phyloP scores from a whole-genome alignment of 1,140 invertebrate species.

The Popillia japonica region DNA sequence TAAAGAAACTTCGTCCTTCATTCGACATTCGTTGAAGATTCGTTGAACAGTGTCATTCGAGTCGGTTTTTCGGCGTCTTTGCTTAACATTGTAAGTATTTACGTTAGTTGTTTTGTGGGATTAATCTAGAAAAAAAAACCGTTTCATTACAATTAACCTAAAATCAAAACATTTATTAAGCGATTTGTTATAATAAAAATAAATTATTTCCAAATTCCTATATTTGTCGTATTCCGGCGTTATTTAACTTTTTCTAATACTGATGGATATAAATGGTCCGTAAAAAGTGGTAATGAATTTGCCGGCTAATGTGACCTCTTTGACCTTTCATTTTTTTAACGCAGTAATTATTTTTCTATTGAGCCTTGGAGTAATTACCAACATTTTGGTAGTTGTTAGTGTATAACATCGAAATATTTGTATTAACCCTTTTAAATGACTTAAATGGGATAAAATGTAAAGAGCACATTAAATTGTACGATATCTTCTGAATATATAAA shows the following conservation, averaged over 20 bases:
- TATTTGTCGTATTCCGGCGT: neutral
- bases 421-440: no score
- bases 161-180: neutral
- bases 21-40: constrained; percentile 19
- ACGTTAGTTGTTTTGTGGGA: neutral
- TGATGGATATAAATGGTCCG: neutral
- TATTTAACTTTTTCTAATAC: neutral
- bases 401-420: no score
- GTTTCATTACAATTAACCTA: neutral
- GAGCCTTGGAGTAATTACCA: no score
- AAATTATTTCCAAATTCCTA: neutral
- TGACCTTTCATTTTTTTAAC: neutral
- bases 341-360: no score
- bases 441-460: no score
- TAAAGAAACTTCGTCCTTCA: constrained; percentile 25
- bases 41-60: neutral
- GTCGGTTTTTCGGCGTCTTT: neutral
- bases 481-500: no score
- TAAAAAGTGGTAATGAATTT: neutral
- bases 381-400: no score
- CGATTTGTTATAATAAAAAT: neutral
- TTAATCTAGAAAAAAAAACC: neutral
- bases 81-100: neutral
- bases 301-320: neutral
- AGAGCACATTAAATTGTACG: no score